Evolutionary conservation across 2,113 vertebrate genomes (phyloP).

Genomic region (Plestiodon gilberti): DNA sequence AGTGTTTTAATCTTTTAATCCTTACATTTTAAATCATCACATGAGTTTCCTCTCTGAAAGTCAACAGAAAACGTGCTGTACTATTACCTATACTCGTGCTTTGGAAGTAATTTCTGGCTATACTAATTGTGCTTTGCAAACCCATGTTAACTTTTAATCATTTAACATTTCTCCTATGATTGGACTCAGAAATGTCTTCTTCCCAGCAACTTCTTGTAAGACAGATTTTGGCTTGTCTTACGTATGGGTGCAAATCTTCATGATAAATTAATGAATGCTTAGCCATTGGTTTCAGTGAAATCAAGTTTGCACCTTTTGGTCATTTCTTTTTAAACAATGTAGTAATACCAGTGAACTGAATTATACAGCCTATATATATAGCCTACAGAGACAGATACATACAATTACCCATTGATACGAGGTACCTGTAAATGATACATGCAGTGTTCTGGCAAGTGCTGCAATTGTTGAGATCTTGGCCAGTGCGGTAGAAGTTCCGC

Average conservation of each 20-base stretch:
- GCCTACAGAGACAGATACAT: accelerated
- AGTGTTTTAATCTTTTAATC: conserved; percentile 39
- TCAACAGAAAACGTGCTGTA: too few relatives aligned
- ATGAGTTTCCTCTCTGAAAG: too few relatives aligned
- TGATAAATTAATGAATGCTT: neutral
- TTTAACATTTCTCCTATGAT: neutral
- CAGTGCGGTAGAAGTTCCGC: conserved; percentile 94
- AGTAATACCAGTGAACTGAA: neutral
- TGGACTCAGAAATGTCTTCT: neutral
- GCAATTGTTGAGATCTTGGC: conserved; percentile 98
- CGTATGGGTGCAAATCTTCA: neutral
- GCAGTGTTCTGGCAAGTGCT: conserved; percentile 96
- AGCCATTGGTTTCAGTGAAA: neutral
- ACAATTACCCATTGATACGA: neutral
- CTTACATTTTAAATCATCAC: neutral
- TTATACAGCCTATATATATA: neutral
- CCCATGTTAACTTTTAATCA: neutral
- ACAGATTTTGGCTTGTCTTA: neutral
- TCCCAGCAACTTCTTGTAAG: neutral
- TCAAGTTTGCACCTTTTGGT: neutral
- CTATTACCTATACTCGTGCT: neutral
- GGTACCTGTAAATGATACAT: conserved; percentile 99
- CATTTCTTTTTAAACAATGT: neutral
- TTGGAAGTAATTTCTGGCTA: neutral
- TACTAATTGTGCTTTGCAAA: neutral